Evolutionary conservation across 1,140 invertebrate genomes (phyloP).

Genomic region (Drosophila ficusphila): DNA sequence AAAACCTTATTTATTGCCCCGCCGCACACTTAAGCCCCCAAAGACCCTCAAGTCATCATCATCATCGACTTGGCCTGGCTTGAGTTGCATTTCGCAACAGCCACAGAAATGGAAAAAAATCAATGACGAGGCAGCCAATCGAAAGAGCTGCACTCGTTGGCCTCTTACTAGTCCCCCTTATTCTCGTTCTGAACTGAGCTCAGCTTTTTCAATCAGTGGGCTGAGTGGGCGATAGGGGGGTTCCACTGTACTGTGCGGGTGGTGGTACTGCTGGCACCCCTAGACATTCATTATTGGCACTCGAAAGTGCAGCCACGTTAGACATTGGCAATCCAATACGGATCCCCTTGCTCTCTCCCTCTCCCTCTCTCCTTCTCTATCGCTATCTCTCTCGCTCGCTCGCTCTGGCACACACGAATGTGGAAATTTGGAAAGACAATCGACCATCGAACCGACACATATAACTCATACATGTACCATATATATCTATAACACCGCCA

Average conservation of each 20-base stretch:
- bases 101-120: conserved; percentile 64
- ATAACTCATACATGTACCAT: conserved; percentile 29
- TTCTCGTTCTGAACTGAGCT: neutral
- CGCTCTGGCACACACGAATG: conserved; percentile 39
- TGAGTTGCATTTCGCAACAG: conserved; percentile 75
- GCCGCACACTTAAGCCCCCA: neutral
- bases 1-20: conserved; percentile 82
- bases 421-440: conserved; percentile 61
- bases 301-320: conserved; percentile 72
- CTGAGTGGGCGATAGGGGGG: neutral
- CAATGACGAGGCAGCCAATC: conserved; percentile 73
- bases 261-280: no score
- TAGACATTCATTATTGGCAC: conserved; percentile 81
- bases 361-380: conserved; percentile 5
- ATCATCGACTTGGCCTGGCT: conserved; percentile 63
- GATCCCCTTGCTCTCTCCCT: neutral
- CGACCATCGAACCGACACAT: conserved; percentile 37
- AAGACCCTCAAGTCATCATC: conserved; percentile 65
- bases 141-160: conserved; percentile 68
- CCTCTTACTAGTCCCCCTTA: conserved; percentile 11
- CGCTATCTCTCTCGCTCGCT: conserved; percentile 1
- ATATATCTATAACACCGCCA: conserved; percentile 56
- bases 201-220: conserved; percentile 50
- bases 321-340: conserved; percentile 46
- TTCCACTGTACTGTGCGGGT: no score